Evolutionary conservation across 2,797 vertebrate species (phyloP), one percentile per base, ranked within the genome.

Genomic region (Paedocypris micromegethes): DNA sequence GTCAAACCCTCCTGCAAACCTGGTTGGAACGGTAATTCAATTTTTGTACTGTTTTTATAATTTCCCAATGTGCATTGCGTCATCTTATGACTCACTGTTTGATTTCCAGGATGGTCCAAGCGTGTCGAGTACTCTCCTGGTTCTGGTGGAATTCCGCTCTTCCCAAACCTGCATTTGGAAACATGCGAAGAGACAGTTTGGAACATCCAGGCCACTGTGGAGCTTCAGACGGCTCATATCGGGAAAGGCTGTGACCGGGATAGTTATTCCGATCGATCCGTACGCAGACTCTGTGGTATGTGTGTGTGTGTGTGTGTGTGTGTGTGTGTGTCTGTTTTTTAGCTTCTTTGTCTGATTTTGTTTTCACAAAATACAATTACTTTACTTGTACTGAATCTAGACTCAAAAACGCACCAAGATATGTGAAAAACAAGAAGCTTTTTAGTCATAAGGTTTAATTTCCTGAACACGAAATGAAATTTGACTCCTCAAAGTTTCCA

Each of bases 1-100:
- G 97, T 99, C 84, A 98, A 98, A 77, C 96, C 95, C 48, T 96
- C 95, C 83, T 99, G 97, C 86, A 97, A 96, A 76, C 95, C 96
- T 3, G 96, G 95, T 81, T 99, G 97, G 97, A 97, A 93, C 68
- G 96, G 97, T 99, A 92, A 83, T 66, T 23, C 23, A 23, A 23
- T 23, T 23, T 23, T 23, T 23, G 23, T 23, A 23, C 23, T 23
- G 23, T 23, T 23, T 23, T 23, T 1, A 1, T 23, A 23, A 23
- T 23, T 23, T 23, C 23, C 23, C 45, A 3, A 23, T 43, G 9
- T 3, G 6, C 49, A 6, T 6, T 43, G n/a, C 2, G 6, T 9
- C 9, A 3, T 42, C 6, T 6, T 1, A 38, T 45, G 5, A 43
- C 37, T 5, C 1, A 50, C 50, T 53, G 54, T 78, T 38, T 63